Conservation (phyloP, 2,797 vertebrate genomes). For the Sciurus carolinensis region DNA sequence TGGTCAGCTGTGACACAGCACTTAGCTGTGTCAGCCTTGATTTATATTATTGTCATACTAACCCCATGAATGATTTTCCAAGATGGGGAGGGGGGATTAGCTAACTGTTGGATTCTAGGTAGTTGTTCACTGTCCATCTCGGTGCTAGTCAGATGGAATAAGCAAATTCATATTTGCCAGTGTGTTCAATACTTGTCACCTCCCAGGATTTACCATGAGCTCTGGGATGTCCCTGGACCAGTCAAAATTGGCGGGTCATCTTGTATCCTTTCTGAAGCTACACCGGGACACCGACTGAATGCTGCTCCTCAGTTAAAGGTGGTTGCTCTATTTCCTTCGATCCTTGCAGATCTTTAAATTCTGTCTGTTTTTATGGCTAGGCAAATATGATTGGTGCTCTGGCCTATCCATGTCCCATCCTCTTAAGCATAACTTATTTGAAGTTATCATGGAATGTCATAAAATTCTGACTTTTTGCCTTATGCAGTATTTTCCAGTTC, state of each 20-base stretch:
- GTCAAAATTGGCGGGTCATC: background rate
- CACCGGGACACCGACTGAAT: background rate
- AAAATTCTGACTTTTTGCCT: slow-evolving; percentile 52
- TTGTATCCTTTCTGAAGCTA: background rate
- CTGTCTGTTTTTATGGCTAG: background rate
- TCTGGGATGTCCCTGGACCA: background rate
- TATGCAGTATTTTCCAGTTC: slow-evolving; percentile 50
- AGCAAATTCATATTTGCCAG: slow-evolving; percentile 21
- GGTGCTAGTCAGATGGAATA: background rate
- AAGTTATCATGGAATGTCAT: slow-evolving; percentile 63
- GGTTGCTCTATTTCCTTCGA: slow-evolving; percentile 47
- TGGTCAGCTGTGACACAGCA: slow-evolving; percentile 72
- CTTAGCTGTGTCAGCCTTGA: slow-evolving; percentile 61
- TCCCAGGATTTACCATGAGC: background rate
- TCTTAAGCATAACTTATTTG: slow-evolving; percentile 52
- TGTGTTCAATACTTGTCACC: background rate
- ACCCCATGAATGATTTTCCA: slow-evolving; percentile 66
- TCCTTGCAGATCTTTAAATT: slow-evolving; percentile 56
- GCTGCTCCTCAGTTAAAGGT: background rate
- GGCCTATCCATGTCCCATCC: background rate
- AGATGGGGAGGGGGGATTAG: background rate
- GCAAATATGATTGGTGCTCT: background rate
- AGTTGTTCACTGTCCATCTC: slow-evolving; percentile 1
- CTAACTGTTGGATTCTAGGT: background rate
- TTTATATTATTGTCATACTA: slow-evolving; percentile 60